Percentiles rank a stretch among this genome's conserved stretches.
Conservation (phyloP, 2,888 invertebrate genomes). For the Pilophorus perplexus region DNA sequence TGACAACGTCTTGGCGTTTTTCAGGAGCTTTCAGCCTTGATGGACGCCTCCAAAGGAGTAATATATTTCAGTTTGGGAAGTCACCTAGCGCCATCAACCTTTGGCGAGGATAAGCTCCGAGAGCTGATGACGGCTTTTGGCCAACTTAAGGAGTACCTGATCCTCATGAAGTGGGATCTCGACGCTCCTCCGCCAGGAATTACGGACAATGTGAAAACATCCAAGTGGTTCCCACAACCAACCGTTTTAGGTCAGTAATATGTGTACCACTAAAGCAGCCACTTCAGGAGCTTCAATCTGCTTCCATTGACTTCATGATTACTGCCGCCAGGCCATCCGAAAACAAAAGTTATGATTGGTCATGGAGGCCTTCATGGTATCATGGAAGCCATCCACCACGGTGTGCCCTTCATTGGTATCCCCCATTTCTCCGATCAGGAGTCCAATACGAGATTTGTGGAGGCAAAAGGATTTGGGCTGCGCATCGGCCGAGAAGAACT, state of each 20-base stretch:
- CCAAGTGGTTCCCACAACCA: slow-evolving; percentile 43
- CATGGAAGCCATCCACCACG: slow-evolving; percentile 55
- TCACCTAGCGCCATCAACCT: slow-evolving; percentile 18
- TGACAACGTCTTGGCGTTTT: too few species aligned
- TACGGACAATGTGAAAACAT: slow-evolving; percentile 38
- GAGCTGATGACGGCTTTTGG: slow-evolving; percentile 38
- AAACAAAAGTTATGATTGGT: slow-evolving; percentile 56
- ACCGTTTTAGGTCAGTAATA: slow-evolving; percentile 36
- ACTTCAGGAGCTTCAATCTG: neutral
- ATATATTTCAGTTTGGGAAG: slow-evolving; percentile 44
- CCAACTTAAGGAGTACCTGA: slow-evolving; percentile 7
- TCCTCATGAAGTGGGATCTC: slow-evolving; percentile 44
- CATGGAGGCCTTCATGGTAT: slow-evolving; percentile 58
- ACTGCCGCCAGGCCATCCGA: slow-evolving; percentile 52
- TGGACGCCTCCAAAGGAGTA: slow-evolving; percentile 41
- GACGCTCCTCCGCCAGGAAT: slow-evolving; percentile 16
- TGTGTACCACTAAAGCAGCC: neutral
- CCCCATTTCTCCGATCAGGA: slow-evolving; percentile 48
- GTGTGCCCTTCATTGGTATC: slow-evolving; percentile 53
- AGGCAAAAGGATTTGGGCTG: slow-evolving; percentile 43
- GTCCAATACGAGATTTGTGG: slow-evolving; percentile 44
- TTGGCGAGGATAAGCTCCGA: slow-evolving; percentile 29
- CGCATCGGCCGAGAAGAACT: slow-evolving; percentile 27
- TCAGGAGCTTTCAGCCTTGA: slow-evolving; percentile 40
- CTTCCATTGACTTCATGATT: too few species aligned